Evolutionary conservation across 2,113 vertebrate genomes (phyloP), one percentile per base, ranked within the genome.

Genomic region (Orcinus orca): DNA sequence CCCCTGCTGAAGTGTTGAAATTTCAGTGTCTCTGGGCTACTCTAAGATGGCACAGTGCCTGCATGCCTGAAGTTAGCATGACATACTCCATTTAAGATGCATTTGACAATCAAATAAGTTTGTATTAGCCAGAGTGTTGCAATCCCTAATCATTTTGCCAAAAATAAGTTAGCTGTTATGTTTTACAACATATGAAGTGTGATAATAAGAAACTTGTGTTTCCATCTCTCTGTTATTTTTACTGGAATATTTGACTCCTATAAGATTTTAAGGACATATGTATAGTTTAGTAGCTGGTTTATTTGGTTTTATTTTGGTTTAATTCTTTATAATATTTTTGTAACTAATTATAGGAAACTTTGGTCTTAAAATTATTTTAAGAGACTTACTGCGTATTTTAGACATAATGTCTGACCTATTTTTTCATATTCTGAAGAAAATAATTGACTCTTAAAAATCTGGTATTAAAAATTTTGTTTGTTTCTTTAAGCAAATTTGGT

Each of bases 151-250:
- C 98, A 79, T 96, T 97, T 98, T 99, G 99, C 99, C 99, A 99
- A 98, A 98, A 99, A 98, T 98, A 99, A 98, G 98, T 98, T 99
- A 99, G 98, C 98, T 98, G 98, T 99, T 99, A 98, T 97, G 97
- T 98, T 98, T 98, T 98, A 98, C 98, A 98, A 98, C 98, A 97
- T 99, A 99, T 99, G 99, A 99, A 99, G 99, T 99, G 99, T 98
- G 98, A 99, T 99, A 99, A 99, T 99, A 98, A 99, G 98, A 99
- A 99, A 99, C 99, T 99, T 98, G 98, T 99, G 99, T 99, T 99
- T 98, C 98, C 97, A 98, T 98, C 97, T 98, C 95, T 98, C 93
- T 98, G 89, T 98, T 99, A 98, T 99, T 99, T 99, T 98, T 99
- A 98, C 98, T 98, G 98, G 98, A 99, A 98, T 98, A 98, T 98